Conservation (phyloP, 2,797 vertebrate species). For the Sternotherus odoratus region DNA sequence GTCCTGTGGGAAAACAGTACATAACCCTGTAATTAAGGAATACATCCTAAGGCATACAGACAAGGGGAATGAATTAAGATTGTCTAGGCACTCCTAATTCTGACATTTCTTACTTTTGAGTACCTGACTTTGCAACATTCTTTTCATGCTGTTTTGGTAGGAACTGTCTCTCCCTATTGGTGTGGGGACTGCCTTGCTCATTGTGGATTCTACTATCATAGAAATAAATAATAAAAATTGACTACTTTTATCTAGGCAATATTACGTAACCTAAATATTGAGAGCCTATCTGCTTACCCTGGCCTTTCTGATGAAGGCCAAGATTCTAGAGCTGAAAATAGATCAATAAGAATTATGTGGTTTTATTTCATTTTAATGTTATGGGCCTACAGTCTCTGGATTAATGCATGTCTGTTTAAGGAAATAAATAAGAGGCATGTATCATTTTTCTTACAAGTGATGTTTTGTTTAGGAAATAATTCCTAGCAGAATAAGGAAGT, state of each 20-base stretch:
- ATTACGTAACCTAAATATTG: slow-evolving; percentile 18
- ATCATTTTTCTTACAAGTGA: background rate
- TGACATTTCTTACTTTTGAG: slow-evolving; percentile 53
- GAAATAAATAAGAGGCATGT: background rate
- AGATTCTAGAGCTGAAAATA: slow-evolving; percentile 6
- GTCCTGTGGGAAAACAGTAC: slow-evolving; percentile 15
- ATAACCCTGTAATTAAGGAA: slow-evolving; percentile 48
- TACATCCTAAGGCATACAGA: slow-evolving; percentile 11
- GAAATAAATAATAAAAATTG: slow-evolving; percentile 43
- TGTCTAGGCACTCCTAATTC: slow-evolving; percentile 27
- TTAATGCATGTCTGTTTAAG: background rate
- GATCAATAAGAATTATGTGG: background rate
- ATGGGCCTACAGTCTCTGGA: background rate
- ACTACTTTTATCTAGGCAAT: slow-evolving; percentile 27
- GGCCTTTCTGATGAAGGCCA: slow-evolving; percentile 39
- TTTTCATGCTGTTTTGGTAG: slow-evolving; percentile 44
- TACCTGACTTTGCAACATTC: slow-evolving; percentile 25
- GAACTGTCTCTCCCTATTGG: slow-evolving; percentile 7
- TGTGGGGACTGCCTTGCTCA: slow-evolving; percentile 25
- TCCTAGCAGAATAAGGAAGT: background rate
- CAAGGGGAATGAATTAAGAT: slow-evolving; percentile 47
- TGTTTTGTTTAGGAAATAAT: background rate
- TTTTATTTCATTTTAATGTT: background rate
- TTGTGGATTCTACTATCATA: slow-evolving; percentile 35
- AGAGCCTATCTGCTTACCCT: background rate